phyloP scores from a whole-genome alignment of 2,888 invertebrate genomes.

The Polydrusus tereticollis region DNA sequence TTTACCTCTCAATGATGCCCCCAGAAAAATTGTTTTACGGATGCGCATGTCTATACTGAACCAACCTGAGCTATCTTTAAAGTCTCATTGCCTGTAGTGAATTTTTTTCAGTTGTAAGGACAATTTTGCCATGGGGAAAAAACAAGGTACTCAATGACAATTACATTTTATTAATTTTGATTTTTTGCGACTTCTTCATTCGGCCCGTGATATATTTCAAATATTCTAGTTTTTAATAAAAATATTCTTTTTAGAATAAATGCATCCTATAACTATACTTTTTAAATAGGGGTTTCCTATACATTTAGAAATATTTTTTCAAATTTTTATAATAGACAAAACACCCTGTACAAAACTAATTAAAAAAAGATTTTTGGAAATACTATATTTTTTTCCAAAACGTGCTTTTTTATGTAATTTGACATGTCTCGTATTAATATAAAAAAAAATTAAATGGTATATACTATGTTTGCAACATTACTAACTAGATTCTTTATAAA shows the following conservation, averaged over 20 bases:
- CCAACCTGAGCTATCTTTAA: too few relatives aligned
- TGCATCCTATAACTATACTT: slow-evolving; percentile 25
- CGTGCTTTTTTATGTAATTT: slow-evolving; percentile 8
- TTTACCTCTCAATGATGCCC: too few relatives aligned
- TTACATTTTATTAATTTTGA: not conserved
- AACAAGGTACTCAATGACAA: not conserved
- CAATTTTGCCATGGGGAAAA: too few relatives aligned
- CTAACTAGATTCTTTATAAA: not conserved
- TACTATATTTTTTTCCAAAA: not conserved
- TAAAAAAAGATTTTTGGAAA: slow-evolving; percentile 19
- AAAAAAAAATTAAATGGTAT: slow-evolving; percentile 7
- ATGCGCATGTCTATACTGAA: too few relatives aligned
- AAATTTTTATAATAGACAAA: slow-evolving; percentile 42
- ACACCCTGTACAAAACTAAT: slow-evolving; percentile 47
- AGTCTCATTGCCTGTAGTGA: too few relatives aligned
- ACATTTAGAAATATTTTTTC: slow-evolving; percentile 32
- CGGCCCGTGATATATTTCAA: slow-evolving; percentile 11
- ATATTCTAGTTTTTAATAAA: slow-evolving; percentile 30
- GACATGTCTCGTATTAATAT: slow-evolving; percentile 1
- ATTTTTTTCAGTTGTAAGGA: too few relatives aligned
- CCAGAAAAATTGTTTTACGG: too few relatives aligned
- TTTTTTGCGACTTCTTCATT: not conserved
- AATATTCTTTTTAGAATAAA: slow-evolving; percentile 35
- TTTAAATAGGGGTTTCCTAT: slow-evolving; percentile 16
- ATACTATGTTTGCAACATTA: not conserved